Base-by-base conservation (phyloP, 2,113 vertebrate genomes). In the Plestiodon gilberti region DNA sequence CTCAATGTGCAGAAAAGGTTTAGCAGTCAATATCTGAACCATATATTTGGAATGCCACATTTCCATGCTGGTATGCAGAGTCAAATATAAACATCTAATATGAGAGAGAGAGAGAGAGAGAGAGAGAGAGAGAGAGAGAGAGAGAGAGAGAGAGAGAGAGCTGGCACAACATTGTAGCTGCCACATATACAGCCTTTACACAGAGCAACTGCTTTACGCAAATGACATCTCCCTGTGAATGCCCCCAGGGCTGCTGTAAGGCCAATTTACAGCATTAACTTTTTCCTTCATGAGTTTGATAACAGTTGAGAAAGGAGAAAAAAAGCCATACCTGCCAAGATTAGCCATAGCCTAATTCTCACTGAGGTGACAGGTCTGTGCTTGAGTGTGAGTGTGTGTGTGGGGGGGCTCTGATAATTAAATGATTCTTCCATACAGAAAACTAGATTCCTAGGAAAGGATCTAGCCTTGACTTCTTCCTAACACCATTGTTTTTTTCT, bases 11-110 rank as follows among this genome's bases (percentile, higher is more conserved):
- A 85, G 55, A 57, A 62, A 77, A 81, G 82, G 28, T 87, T 87
- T 90, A 78, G 74, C 87, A 87, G 88, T 88, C 85, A 89, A 81
- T 59, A 89, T 76, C 88, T 85, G 83, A 22, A 57, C 35, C 33
- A 14, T 70, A 18, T 71, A 6, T 15, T 35, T 71, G 33, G 20
- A 40, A 71, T 35, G 18, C 2, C 33, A 8, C 43, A 6, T 22
- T 71, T 38, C 5, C 9, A 8, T 71, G 35, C 33, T 7, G 35
- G 35, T 33, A 20, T 38, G 35, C 18, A 0, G 22, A 43, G 22
- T 22, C 20, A 23, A 43, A 43, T 25, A 43, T 3, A 11, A 35
- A 35, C 2, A 40, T n/a, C n/a, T 17, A 23, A 23, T 22, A 23
- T 1, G 10, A 40, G 23, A 73, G 7, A 17, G 10, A 10, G 3